These are phyloP conservation scores for Charina bottae DNA, from an alignment of 2,113 vertebrate species.

Conservation along the genomic window DNA sequence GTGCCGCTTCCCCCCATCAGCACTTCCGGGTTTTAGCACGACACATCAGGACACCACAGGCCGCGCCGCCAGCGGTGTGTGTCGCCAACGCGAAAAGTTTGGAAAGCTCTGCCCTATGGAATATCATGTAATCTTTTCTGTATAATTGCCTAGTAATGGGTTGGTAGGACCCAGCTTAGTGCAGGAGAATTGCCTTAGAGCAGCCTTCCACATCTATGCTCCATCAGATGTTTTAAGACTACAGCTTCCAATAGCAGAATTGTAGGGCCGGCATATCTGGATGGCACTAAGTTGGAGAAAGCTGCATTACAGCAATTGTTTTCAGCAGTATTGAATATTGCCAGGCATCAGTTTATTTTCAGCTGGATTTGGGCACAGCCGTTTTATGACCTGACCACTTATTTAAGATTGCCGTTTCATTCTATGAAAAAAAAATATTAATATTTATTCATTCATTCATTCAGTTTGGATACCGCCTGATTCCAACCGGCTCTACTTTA, in stretches of 20 bases:
- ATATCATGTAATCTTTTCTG: background rate
- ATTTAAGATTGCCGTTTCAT: background rate
- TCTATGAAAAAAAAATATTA: background rate
- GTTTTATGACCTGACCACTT: fast-evolving
- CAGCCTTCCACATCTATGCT: background rate
- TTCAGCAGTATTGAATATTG: background rate
- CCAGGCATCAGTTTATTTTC: background rate
- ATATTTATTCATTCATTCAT: background rate
- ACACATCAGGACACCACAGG: too few relatives aligned
- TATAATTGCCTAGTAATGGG: background rate
- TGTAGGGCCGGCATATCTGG: background rate
- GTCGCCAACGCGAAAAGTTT: too few relatives aligned
- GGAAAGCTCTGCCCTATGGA: too few relatives aligned
- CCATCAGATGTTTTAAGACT: background rate
- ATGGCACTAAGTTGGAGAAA: background rate
- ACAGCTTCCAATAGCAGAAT: background rate
- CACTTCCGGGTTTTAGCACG: too few relatives aligned
- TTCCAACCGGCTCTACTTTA: background rate
- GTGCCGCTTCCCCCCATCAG: too few relatives aligned
- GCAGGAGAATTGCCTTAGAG: background rate
- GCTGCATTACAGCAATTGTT: background rate
- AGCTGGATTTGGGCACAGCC: background rate
- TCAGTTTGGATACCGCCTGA: background rate
- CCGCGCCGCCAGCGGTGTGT: too few relatives aligned
- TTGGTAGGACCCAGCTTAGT: background rate